These are phyloP conservation scores for Polymixis lichenea DNA, from an alignment of 2,888 invertebrate species.

Conservation along the genomic window DNA sequence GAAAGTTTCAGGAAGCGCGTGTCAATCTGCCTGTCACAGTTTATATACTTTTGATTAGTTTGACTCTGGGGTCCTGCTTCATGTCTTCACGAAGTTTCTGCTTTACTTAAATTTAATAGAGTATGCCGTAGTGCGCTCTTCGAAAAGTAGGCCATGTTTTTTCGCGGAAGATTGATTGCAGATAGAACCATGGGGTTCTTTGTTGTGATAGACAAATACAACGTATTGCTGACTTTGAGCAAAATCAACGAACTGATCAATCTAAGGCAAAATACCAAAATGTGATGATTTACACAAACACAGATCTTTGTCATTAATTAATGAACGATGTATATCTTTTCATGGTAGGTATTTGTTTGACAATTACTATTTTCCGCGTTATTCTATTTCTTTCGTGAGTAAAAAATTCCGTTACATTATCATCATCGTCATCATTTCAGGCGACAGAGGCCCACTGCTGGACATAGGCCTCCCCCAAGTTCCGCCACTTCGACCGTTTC, in stretches of 20 bases:
- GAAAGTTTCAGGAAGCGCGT: constrained; percentile 49
- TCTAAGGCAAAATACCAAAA: neutral
- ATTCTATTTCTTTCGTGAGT: neutral
- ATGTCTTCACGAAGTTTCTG: constrained; percentile 25
- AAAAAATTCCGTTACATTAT: neutral
- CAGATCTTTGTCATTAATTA: neutral
- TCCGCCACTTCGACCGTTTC: too few relatives aligned
- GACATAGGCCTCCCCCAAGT: too few relatives aligned
- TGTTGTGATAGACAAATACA: too few relatives aligned
- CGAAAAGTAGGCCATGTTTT: neutral
- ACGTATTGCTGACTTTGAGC: too few relatives aligned
- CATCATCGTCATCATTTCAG: too few relatives aligned
- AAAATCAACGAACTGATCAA: neutral
- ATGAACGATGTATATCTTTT: neutral
- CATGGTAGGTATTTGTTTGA: neutral
- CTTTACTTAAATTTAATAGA: constrained; percentile 20
- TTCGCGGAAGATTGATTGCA: neutral
- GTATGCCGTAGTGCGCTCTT: neutral
- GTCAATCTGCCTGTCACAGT: constrained; percentile 63
- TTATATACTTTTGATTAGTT: constrained; percentile 65
- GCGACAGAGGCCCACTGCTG: too few relatives aligned
- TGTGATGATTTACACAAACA: neutral
- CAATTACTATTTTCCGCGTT: too few relatives aligned
- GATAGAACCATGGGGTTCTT: neutral
- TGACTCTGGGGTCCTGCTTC: constrained; percentile 26